Evolutionary conservation across 2,113 vertebrate species (phyloP).

Genomic region (Sarotherodon lohbergeri): DNA sequence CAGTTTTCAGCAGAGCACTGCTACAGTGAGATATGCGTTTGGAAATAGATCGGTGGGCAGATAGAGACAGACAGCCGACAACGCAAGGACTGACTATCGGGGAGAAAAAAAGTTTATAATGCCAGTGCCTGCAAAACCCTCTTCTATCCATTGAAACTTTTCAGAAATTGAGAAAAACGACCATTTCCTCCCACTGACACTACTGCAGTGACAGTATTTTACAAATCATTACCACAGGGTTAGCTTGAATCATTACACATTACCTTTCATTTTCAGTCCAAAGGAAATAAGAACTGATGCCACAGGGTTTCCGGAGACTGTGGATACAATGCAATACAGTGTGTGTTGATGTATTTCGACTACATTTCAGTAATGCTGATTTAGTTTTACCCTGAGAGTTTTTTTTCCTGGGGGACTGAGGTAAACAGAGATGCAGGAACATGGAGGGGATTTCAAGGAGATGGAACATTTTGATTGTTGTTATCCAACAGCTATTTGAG

Average conservation of each 20-base stretch:
- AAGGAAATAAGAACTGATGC: neutral
- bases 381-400: neutral
- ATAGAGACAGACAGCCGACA: neutral
- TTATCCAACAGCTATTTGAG: neutral
- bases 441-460: neutral
- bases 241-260: neutral
- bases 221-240: slow-evolving; percentile 15
- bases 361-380: neutral
- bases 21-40: neutral
- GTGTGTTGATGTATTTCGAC: neutral
- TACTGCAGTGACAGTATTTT: neutral
- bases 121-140: neutral
- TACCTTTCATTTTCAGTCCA: slow-evolving; percentile 4
- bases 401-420: neutral
- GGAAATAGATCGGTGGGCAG: slow-evolving; percentile 14
- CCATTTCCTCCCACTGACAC: neutral
- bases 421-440: neutral
- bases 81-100: neutral
- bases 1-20: neutral
- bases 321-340: neutral
- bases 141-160: neutral
- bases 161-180: slow-evolving; percentile 1
- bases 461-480: neutral
- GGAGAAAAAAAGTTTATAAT: neutral
- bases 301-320: neutral